A percentile compares a stretch with the other conserved stretches of the same genome.
These are phyloP conservation scores for Macroglossus sobrinus DNA, from an alignment of 2,113 vertebrate genomes.

Conservation along the genomic window DNA sequence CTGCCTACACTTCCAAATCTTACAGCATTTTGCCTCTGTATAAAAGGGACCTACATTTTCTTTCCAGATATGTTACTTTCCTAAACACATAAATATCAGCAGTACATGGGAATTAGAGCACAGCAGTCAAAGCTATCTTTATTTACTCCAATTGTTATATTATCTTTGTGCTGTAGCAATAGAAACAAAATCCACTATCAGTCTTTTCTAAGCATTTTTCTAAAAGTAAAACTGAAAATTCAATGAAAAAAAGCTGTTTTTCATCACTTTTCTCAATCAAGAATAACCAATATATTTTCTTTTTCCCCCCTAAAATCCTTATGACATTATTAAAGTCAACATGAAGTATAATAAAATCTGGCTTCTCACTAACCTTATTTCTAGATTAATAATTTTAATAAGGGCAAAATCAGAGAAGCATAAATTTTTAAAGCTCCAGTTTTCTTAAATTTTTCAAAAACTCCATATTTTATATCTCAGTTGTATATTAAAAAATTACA, in stretches of 20 bases:
- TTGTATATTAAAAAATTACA: constrained; percentile 10
- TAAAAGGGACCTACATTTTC: background rate
- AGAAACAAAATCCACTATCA: background rate
- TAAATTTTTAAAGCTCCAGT: constrained; percentile 21
- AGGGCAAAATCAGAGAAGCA: constrained; percentile 45
- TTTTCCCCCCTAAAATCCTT: background rate
- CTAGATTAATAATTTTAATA: constrained; percentile 53
- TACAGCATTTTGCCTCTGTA: background rate
- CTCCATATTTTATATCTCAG: constrained; percentile 52
- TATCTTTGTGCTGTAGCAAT: background rate
- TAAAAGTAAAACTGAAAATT: constrained; percentile 8
- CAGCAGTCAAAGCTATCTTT: background rate
- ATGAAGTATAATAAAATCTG: constrained; percentile 31
- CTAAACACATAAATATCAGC: background rate
- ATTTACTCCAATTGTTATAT: background rate
- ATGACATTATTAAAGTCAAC: constrained; percentile 47
- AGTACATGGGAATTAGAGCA: background rate
- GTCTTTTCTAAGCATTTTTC: background rate
- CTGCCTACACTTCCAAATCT: background rate
- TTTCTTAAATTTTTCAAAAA: constrained; percentile 44
- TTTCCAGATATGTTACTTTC: background rate
- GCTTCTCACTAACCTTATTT: constrained; percentile 46
- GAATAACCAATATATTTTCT: background rate
- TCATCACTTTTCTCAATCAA: background rate
- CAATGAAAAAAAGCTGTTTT: background rate